A percentile compares a stretch with the other conserved stretches of the same genome.
phyloP scores from a whole-genome alignment of 2,113 vertebrate species.

The Sylvia atricapilla region DNA sequence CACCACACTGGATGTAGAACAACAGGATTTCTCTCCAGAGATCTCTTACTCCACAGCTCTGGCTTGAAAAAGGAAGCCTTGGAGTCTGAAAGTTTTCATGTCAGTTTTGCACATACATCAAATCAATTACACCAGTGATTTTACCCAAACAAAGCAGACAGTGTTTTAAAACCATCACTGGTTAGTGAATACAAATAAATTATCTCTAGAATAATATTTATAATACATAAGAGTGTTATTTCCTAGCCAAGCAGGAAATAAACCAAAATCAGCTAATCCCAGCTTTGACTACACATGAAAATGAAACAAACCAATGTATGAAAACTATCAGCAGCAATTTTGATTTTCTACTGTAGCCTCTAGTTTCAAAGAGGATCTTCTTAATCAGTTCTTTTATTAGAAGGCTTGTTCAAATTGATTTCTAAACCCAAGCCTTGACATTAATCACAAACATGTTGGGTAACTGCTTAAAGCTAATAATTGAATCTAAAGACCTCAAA shows the following conservation, averaged over 20 bases:
- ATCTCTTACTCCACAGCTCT: neutral
- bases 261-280: neutral
- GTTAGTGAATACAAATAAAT: neutral
- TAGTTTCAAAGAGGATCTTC: slow-evolving; percentile 6
- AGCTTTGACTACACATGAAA: neutral
- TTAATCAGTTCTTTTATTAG: slow-evolving; percentile 43
- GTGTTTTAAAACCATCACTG: slow-evolving; percentile 9
- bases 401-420: slow-evolving; percentile 37
- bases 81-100: neutral
- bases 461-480: slow-evolving; percentile 55
- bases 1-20: fast-evolving
- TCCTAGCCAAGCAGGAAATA: neutral
- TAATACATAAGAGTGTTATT: neutral
- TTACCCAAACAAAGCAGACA: slow-evolving; percentile 22
- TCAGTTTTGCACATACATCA: neutral
- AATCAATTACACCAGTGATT: neutral
- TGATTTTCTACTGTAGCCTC: neutral
- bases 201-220: slow-evolving; percentile 22
- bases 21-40: neutral
- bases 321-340: slow-evolving; percentile 1
- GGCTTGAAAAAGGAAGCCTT: neutral
- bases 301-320: neutral
- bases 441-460: slow-evolving; percentile 12
- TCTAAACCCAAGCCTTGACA: slow-evolving; percentile 33
- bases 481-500: slow-evolving; percentile 39